Percentiles rank a stretch among this genome's conserved stretches.
Conservation (phyloP, 2,113 vertebrate genomes). For the Alces alces region DNA sequence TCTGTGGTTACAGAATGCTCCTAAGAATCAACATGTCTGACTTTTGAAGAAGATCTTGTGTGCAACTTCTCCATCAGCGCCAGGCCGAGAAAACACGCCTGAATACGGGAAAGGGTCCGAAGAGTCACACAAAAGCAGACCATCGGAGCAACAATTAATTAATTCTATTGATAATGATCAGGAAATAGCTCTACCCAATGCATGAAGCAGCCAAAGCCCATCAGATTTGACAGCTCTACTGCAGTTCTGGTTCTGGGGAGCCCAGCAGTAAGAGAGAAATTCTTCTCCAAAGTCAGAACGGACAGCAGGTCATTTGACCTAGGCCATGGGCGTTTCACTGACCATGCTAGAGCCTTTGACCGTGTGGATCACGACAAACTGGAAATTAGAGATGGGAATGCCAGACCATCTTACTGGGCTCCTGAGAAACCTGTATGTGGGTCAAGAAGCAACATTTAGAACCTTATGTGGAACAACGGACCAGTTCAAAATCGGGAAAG, state of each 20-base stretch:
- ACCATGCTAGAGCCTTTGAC: neutral
- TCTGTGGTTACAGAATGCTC: neutral
- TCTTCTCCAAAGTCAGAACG: neutral
- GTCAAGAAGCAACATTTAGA: neutral
- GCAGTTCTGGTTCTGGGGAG: neutral
- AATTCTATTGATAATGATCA: neutral
- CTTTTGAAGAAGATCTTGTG: neutral
- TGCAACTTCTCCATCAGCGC: neutral
- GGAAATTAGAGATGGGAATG: neutral
- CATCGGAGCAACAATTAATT: neutral
- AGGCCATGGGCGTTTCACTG: neutral
- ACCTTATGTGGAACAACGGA: neutral
- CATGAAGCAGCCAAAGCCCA: neutral
- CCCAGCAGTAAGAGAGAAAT: neutral
- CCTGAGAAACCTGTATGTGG: neutral
- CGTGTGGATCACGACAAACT: neutral
- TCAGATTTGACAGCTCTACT: accelerated
- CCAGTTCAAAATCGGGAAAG: neutral
- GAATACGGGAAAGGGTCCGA: neutral
- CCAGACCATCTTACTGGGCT: neutral
- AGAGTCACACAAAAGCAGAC: neutral
- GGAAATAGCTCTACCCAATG: neutral
- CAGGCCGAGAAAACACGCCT: neutral
- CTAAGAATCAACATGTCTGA: neutral
- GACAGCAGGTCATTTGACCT: neutral